Percentiles rank a stretch among this genome's conserved stretches.
phyloP scores from a whole-genome alignment of 1,140 invertebrate species.

The Pseudoatta argentina region DNA sequence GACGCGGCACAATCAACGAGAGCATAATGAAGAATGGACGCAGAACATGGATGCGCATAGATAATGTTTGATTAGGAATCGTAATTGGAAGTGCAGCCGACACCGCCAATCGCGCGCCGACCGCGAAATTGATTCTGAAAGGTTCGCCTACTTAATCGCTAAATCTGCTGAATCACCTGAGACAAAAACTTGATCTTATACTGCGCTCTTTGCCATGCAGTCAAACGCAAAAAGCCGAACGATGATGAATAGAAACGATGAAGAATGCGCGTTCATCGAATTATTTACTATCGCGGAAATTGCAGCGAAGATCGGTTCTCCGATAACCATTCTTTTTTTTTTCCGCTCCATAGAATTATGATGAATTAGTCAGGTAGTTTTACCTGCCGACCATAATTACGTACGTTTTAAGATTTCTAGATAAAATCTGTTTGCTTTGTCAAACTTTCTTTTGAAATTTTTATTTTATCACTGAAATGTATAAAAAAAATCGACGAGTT shows the following conservation, averaged over 20 bases:
- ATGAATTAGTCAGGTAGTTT: constrained; percentile 12
- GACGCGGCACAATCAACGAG: constrained; percentile 11
- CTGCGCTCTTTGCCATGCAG: constrained; percentile 24
- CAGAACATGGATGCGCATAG: constrained; percentile 27
- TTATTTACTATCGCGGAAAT: constrained; percentile 32
- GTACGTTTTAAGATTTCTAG: neutral
- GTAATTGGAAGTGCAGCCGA: constrained; percentile 23
- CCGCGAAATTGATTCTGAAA: constrained; percentile 61
- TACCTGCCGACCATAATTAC: neutral
- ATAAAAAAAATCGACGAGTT: neutral
- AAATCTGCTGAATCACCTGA: constrained; percentile 41
- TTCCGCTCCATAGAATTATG: neutral
- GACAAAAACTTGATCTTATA: constrained; percentile 29
- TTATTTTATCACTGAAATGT: neutral
- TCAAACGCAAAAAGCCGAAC: constrained; percentile 12
- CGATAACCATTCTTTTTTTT: constrained; percentile 15
- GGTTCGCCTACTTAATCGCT: constrained; percentile 49
- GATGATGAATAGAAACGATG: constrained; percentile 42
- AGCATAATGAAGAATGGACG: constrained; percentile 27
- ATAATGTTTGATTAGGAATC: constrained; percentile 51
- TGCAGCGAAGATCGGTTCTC: constrained; percentile 27
- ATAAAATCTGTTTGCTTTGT: constrained; percentile 8
- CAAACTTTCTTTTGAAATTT: neutral
- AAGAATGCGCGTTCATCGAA: constrained; percentile 27
- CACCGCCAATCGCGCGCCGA: constrained; percentile 38